Percentiles rank a stretch among this genome's conserved stretches.
These are phyloP conservation scores for Xestia xanthographa DNA, from an alignment of 2,888 invertebrate genomes.

Conservation along the genomic window DNA sequence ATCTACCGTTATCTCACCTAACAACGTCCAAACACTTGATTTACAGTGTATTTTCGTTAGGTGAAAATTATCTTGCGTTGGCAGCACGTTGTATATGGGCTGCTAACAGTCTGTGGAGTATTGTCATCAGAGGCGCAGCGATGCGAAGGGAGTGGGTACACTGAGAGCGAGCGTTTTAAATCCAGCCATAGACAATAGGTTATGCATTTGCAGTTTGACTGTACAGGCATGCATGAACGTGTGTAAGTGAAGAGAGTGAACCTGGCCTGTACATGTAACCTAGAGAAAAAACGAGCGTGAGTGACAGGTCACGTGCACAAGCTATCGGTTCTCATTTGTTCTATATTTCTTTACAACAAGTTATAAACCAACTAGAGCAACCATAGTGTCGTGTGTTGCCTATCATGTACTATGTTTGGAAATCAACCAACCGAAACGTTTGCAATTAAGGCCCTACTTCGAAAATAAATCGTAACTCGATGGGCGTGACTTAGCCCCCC, in stretches of 20 bases:
- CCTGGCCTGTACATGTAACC: not conserved
- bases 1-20: not conserved
- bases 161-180: not conserved
- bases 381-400: not conserved
- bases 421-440: too few species aligned
- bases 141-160: slow-evolving; percentile 6
- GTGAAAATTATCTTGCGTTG: slow-evolving; percentile 6
- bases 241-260: not conserved
- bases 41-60: slow-evolving; percentile 1
- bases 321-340: not conserved
- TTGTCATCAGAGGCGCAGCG: slow-evolving; percentile 3
- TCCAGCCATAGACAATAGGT: not conserved
- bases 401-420: not conserved
- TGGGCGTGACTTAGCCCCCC: too few species aligned
- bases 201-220: not conserved
- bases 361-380: not conserved
- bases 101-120: not conserved
- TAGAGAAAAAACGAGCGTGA: not conserved
- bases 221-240: not conserved
- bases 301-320: not conserved
- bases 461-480: too few species aligned
- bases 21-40: not conserved
- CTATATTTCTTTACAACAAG: not conserved
- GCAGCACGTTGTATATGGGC: not conserved
- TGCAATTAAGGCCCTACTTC: too few species aligned